Conservation (phyloP, 2,888 invertebrate species). For the Dione vanillae region DNA sequence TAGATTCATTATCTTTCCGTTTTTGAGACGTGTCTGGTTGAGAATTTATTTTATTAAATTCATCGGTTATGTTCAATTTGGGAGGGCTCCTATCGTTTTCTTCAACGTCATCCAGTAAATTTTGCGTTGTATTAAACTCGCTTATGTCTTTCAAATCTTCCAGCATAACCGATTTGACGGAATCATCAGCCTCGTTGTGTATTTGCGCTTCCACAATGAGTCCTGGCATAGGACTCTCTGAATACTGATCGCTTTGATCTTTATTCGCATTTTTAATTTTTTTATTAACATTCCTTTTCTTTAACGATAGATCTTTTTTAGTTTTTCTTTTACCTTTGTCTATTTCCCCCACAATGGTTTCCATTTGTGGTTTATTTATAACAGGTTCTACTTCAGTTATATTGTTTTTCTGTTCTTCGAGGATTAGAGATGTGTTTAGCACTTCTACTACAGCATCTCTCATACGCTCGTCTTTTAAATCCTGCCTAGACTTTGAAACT, state of each 20-base stretch:
- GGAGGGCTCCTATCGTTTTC: conserved; percentile 51
- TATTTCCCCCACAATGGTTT: conserved; percentile 50
- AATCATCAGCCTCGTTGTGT: conserved; percentile 53
- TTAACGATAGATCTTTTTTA: conserved; percentile 40
- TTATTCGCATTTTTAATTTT: conserved; percentile 17
- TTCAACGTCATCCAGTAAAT: conserved; percentile 60
- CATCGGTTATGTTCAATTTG: conserved; percentile 50
- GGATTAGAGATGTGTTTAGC: conserved; percentile 61
- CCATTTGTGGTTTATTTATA: conserved; percentile 55
- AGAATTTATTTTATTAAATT: conserved; percentile 44
- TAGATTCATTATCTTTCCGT: conserved; percentile 22
- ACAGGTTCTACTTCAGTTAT: conserved; percentile 51
- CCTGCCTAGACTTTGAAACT: conserved; percentile 39
- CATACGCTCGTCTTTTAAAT: conserved; percentile 67
- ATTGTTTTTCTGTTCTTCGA: conserved; percentile 46
- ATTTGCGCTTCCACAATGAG: conserved; percentile 61
- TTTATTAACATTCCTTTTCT: conserved; percentile 42
- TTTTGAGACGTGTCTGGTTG: neutral
- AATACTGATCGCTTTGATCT: conserved; percentile 52
- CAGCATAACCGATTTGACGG: conserved; percentile 55
- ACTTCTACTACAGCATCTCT: conserved; percentile 55
- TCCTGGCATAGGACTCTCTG: conserved; percentile 68
- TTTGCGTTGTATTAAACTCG: conserved; percentile 62
- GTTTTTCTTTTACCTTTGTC: conserved; percentile 39
- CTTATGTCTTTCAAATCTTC: conserved; percentile 62